Percentiles rank a stretch among this genome's conserved stretches.
phyloP scores from a whole-genome alignment of 2,888 invertebrate species.

The Pemphredon lugubris region DNA sequence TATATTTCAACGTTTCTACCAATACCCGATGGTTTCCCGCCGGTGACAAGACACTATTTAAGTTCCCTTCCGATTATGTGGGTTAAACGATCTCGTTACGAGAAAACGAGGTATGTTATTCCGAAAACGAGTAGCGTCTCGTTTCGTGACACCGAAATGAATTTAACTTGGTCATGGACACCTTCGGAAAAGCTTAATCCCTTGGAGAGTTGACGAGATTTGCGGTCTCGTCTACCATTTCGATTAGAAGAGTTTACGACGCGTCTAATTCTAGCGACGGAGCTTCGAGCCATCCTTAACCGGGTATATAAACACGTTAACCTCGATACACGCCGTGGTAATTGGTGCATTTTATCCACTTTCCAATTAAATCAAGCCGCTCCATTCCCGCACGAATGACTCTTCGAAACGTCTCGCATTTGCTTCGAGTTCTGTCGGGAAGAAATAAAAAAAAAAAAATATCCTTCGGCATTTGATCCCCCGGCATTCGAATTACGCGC shows the following conservation, averaged over 20 bases:
- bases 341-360: not conserved
- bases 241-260: constrained; percentile 46
- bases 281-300: not conserved
- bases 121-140: too few species aligned
- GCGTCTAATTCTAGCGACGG: constrained; percentile 16
- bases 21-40: too few species aligned
- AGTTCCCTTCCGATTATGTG: too few species aligned
- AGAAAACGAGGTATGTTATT: not conserved
- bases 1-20: too few species aligned
- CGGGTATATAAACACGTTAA: not conserved
- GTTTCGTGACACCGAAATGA: too few species aligned
- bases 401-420: not conserved
- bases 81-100: too few species aligned
- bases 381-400: not conserved
- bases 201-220: constrained; percentile 46
- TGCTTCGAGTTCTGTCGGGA: not conserved
- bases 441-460: too few species aligned
- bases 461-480: too few species aligned
- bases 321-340: not conserved
- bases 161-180: constrained; percentile 42
- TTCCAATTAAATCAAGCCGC: too few species aligned
- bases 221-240: constrained; percentile 47
- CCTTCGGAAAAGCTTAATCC: constrained; percentile 46
- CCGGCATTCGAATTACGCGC: not conserved
- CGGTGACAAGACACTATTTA: too few species aligned